Conservation (phyloP, 2,797 vertebrate species). For the Furcifer pardalis region DNA sequence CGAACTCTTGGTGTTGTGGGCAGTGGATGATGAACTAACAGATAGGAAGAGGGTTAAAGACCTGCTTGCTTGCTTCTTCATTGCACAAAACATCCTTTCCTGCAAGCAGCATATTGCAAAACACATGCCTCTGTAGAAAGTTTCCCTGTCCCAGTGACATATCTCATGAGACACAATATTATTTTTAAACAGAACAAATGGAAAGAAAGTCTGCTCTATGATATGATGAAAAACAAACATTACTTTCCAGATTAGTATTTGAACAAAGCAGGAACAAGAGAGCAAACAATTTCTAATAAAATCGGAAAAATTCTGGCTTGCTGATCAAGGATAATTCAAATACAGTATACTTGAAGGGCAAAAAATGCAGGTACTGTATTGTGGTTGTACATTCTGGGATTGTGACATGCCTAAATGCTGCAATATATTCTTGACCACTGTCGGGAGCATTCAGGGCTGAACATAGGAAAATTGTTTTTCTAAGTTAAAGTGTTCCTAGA, state of each 20-base stretch:
- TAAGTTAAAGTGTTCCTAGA: neutral
- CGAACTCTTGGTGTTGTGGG: neutral
- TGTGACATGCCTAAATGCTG: neutral
- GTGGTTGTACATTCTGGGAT: neutral
- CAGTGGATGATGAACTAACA: no score
- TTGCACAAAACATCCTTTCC: neutral
- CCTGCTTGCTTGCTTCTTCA: neutral
- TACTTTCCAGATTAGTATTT: constrained; percentile 27
- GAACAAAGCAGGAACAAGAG: constrained; percentile 9
- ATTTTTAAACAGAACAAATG: neutral
- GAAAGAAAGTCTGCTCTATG: neutral
- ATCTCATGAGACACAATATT: neutral
- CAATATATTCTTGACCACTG: neutral
- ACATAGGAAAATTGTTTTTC: neutral
- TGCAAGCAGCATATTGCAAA: neutral
- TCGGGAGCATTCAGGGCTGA: neutral
- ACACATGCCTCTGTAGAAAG: neutral
- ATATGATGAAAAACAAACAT: constrained; percentile 34
- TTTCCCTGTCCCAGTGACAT: neutral
- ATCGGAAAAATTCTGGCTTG: constrained; percentile 19
- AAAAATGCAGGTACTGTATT: neutral
- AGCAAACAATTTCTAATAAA: constrained; percentile 17
- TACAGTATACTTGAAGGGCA: constrained; percentile 6
- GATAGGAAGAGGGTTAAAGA: neutral
- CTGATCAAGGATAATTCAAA: constrained; percentile 11